A percentile compares a stretch with the other conserved stretches of the same genome.
Conservation (phyloP, 2,797 vertebrate genomes). For the Novumbra hubbsi region DNA sequence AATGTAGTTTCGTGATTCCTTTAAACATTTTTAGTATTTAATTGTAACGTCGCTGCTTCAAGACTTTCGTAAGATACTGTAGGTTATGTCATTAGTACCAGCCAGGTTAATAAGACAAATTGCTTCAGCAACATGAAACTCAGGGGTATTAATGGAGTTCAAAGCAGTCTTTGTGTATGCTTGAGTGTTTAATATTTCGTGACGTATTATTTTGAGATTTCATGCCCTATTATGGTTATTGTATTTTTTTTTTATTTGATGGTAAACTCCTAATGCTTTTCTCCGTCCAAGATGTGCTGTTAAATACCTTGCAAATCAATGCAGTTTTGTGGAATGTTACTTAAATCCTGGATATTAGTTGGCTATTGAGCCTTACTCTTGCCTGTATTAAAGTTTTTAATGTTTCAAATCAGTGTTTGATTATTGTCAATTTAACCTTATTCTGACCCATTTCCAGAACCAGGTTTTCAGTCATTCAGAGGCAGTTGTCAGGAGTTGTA, state of each 20-base stretch:
- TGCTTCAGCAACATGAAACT: constrained; percentile 70
- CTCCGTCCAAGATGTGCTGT: constrained; percentile 55
- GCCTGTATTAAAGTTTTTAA: constrained; percentile 79
- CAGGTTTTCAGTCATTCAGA: background rate
- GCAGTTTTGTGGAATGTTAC: constrained; percentile 47
- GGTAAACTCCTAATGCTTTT: constrained; percentile 21
- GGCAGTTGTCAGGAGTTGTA: background rate
- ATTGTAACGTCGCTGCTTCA: constrained; percentile 60
- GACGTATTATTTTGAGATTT: constrained; percentile 41
- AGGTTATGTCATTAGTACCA: constrained; percentile 54
- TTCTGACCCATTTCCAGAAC: background rate
- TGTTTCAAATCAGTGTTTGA: constrained; percentile 61
- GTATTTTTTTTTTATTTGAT: constrained; percentile 26
- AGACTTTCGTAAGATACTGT: constrained; percentile 46
- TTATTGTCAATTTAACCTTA: constrained; percentile 16
- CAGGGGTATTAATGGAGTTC: constrained; percentile 70
- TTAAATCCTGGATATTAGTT: constrained; percentile 60
- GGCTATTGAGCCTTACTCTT: constrained; percentile 63
- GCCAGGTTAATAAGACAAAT: constrained; percentile 47
- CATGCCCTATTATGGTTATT: constrained; percentile 35
- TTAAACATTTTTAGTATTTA: constrained; percentile 51
- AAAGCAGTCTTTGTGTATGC: constrained; percentile 53
- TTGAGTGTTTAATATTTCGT: constrained; percentile 56
- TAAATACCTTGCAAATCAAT: constrained; percentile 20
- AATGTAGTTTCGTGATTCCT: constrained; percentile 41